Conservation (phyloP, 2,888 invertebrate genomes). For the Liposcelis brunnea region DNA sequence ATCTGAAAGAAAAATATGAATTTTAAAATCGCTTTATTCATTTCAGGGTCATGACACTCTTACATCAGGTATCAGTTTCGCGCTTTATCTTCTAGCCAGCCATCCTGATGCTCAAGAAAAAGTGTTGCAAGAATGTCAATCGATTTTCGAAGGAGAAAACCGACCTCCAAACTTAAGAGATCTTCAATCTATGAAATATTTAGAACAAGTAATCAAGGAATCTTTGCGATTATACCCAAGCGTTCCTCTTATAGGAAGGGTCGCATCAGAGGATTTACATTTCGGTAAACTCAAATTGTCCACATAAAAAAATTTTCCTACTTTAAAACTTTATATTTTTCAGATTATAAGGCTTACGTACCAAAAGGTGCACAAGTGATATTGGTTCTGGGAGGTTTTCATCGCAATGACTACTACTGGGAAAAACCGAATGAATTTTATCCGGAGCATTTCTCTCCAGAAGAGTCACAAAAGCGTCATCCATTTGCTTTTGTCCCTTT, state of each 20-base stretch:
- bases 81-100: neutral
- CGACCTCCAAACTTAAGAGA: too few relatives aligned
- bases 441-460: constrained; percentile 1
- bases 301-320: too few relatives aligned
- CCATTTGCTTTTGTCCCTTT: constrained; percentile 3
- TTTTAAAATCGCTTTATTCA: neutral
- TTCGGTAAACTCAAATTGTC: too few relatives aligned
- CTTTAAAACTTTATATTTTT: neutral
- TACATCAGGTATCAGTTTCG: neutral
- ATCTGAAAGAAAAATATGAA: neutral
- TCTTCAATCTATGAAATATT: too few relatives aligned
- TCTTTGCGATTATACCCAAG: too few relatives aligned
- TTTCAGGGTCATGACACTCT: constrained; percentile 1
- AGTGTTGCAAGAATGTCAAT: too few relatives aligned
- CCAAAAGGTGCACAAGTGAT: neutral
- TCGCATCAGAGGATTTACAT: too few relatives aligned
- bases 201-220: too few relatives aligned
- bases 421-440: neutral
- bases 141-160: too few relatives aligned
- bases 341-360: neutral
- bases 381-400: neutral
- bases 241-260: too few relatives aligned
- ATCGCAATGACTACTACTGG: neutral
- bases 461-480: neutral
- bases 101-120: neutral